phyloP scores from a whole-genome alignment of 2,888 invertebrate species.

The Ochropacha duplaris region DNA sequence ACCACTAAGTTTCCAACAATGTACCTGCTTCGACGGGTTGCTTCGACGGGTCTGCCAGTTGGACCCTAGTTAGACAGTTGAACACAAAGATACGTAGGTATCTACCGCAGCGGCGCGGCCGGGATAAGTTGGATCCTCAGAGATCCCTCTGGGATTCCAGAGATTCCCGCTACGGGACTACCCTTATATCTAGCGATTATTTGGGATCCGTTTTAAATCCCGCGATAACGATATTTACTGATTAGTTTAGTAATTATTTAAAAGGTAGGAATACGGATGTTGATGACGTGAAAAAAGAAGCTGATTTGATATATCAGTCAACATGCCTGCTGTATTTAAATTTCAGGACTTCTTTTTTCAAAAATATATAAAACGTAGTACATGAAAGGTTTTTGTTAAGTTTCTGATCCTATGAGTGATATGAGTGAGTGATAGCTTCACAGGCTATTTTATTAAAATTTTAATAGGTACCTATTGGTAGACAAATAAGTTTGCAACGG shows the following conservation, averaged over 20 bases:
- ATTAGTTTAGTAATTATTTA: neutral
- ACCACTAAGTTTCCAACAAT: constrained; percentile 20
- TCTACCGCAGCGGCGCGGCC: constrained; percentile 21
- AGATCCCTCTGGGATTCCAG: constrained; percentile 33
- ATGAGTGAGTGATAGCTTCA: too few relatives aligned
- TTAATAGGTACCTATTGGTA: too few relatives aligned
- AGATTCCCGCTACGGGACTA: constrained; percentile 26
- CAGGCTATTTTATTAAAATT: too few relatives aligned
- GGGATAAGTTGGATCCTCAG: constrained; percentile 29
- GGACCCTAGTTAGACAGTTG: constrained; percentile 22
- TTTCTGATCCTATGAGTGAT: too few relatives aligned
- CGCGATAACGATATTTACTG: neutral
- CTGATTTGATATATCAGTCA: too few relatives aligned
- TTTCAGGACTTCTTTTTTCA: too few relatives aligned
- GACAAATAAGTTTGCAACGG: too few relatives aligned
- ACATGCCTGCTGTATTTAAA: too few relatives aligned
- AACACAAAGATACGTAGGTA: constrained; percentile 23
- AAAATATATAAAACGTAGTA: too few relatives aligned
- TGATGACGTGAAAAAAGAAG: too few relatives aligned
- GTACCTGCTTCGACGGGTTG: constrained; percentile 11
- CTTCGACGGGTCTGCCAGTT: constrained; percentile 15
- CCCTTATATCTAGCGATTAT: constrained; percentile 29
- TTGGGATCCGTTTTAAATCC: neutral
- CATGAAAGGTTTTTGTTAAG: too few relatives aligned
- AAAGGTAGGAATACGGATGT: too few relatives aligned